phyloP scores from a whole-genome alignment of 2,797 vertebrate species.

The Acestrorhynchus altus region DNA sequence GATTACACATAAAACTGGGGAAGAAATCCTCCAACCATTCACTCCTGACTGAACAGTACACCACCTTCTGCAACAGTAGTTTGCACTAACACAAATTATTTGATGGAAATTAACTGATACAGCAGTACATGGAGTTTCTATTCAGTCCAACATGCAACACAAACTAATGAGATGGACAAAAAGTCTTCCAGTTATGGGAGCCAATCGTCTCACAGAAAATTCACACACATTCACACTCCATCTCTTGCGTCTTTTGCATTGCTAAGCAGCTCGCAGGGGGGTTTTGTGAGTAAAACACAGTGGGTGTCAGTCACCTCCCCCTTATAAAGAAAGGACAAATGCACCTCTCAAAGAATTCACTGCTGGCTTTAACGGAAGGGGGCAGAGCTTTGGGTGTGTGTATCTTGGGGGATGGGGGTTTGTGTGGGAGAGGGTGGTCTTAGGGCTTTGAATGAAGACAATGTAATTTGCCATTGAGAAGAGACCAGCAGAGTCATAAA shows the following conservation, averaged over 20 bases:
- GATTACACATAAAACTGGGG: background rate
- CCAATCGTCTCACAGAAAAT: constrained; percentile 76
- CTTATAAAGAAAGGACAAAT: constrained; percentile 43
- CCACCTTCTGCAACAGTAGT: constrained; percentile 12
- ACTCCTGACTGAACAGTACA: too few species aligned
- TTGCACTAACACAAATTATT: constrained; percentile 3
- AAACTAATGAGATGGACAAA: constrained; percentile 3
- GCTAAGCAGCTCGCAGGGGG: constrained; percentile 70
- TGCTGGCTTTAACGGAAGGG: constrained; percentile 55
- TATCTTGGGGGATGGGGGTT: constrained; percentile 31
- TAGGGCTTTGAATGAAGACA: constrained; percentile 82
- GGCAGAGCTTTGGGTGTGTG: constrained; percentile 44
- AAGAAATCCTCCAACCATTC: background rate
- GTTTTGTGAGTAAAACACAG: constrained; percentile 45
- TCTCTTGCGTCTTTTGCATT: constrained; percentile 75
- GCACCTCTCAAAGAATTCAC: constrained; percentile 53
- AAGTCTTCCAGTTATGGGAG: constrained; percentile 76
- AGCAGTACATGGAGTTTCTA: background rate
- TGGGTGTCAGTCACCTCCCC: constrained; percentile 50
- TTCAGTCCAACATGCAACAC: constrained; percentile 6
- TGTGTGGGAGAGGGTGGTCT: constrained; percentile 62
- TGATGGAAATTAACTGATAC: constrained; percentile 14
- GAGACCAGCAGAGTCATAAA: constrained; percentile 88
- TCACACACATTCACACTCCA: constrained; percentile 65
- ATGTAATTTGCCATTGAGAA: constrained; percentile 86